Evolutionary conservation across 1,140 invertebrate species (phyloP).

Genomic region (Wiebesia pumilae): DNA sequence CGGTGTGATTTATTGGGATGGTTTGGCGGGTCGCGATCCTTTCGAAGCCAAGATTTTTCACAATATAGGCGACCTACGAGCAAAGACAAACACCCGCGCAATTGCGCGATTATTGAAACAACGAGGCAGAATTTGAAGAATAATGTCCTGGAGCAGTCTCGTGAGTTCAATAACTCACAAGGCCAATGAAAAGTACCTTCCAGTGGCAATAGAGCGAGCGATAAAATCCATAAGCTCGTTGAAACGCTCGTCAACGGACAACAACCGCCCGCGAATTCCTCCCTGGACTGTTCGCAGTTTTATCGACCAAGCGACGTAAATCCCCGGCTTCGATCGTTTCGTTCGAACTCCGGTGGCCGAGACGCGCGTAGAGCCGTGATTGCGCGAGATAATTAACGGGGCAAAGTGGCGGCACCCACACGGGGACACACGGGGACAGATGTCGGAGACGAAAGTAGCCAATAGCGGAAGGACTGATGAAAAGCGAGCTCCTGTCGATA

Average conservation of each 20-base stretch:
- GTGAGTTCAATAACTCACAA: neutral
- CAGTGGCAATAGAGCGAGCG: neutral
- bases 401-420: neutral
- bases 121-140: too few species aligned
- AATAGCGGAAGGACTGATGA: constrained; percentile 37
- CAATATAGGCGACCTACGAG: too few species aligned
- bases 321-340: neutral
- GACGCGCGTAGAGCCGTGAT: too few species aligned
- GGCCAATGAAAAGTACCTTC: neutral
- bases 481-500: constrained; percentile 40
- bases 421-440: neutral
- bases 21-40: too few species aligned
- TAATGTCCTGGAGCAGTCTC: neutral
- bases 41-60: too few species aligned
- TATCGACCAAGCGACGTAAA: neutral
- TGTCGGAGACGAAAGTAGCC: constrained; percentile 46
- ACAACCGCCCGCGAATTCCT: neutral
- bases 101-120: too few species aligned
- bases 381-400: neutral
- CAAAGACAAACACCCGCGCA: too few species aligned
- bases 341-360: too few species aligned
- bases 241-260: neutral
- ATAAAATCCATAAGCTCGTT: neutral
- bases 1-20: too few species aligned
- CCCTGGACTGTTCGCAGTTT: neutral